Evolutionary conservation across 2,888 invertebrate genomes (phyloP).

Genomic region (Plagodis dolabraria): DNA sequence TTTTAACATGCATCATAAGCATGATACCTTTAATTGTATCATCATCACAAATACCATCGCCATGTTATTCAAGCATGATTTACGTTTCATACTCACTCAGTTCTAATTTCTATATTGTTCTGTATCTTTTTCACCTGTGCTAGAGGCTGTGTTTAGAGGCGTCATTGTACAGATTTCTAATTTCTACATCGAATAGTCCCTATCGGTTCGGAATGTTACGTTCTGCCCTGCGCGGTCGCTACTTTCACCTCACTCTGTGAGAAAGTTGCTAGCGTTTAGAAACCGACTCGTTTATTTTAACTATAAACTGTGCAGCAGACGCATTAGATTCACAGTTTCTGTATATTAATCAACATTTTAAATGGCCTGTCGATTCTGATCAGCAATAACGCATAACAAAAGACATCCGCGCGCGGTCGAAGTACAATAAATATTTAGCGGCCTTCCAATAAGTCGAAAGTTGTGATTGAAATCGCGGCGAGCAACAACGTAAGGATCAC

Average conservation of each 20-base stretch:
- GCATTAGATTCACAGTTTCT: conserved; percentile 25
- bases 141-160: conserved; percentile 1
- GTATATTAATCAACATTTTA: conserved; percentile 18
- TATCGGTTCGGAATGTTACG: conserved; percentile 74
- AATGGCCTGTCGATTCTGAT: conserved; percentile 15
- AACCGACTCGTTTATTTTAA: conserved; percentile 65
- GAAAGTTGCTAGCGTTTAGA: conserved; percentile 79
- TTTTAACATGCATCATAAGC: too few species aligned
- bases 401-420: conserved; percentile 6
- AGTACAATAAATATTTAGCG: conserved; percentile 30
- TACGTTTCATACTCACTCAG: too few species aligned
- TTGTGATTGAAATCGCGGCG: conserved; percentile 43
- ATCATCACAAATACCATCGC: too few species aligned
- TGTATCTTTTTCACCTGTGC: too few species aligned
- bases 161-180: conserved; percentile 48
- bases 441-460: conserved; percentile 38
- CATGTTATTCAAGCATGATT: too few species aligned
- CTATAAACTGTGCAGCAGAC: conserved; percentile 36
- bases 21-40: too few species aligned
- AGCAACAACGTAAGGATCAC: conserved; percentile 58
- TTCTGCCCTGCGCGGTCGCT: conserved; percentile 64
- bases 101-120: too few species aligned
- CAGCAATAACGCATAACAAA: conserved; percentile 16
- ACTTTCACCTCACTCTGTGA: conserved; percentile 77
- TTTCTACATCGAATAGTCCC: conserved; percentile 57